Percentiles rank a stretch among this genome's conserved stretches.
These are phyloP conservation scores for Trissonchulus sp. DNA, from an alignment of 2,888 invertebrate genomes.

Conservation along the genomic window DNA sequence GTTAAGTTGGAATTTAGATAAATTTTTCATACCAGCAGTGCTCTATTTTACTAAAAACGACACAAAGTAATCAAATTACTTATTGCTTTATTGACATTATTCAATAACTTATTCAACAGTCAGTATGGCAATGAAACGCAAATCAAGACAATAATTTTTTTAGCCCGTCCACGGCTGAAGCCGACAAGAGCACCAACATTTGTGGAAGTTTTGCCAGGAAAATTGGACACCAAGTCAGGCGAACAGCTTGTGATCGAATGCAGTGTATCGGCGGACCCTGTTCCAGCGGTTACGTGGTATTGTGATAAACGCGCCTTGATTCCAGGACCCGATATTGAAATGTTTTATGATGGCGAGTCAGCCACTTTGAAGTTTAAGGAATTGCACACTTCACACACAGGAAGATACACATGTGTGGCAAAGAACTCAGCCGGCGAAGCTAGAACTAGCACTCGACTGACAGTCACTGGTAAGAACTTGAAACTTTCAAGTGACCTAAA, in stretches of 20 bases:
- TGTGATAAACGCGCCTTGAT: constrained; percentile 17
- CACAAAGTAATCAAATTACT: too few relatives aligned
- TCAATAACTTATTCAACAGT: too few relatives aligned
- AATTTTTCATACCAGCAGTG: too few relatives aligned
- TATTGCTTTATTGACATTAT: too few relatives aligned
- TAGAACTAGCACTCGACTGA: constrained; percentile 32
- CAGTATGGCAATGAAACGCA: too few relatives aligned
- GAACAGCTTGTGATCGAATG: constrained; percentile 47
- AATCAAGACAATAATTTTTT: too few relatives aligned
- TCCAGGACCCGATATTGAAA: constrained; percentile 29
- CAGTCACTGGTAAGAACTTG: constrained; percentile 18
- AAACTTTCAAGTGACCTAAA: too few relatives aligned
- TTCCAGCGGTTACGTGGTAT: constrained; percentile 45
- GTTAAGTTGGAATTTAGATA: too few relatives aligned
- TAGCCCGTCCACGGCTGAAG: constrained; percentile 25
- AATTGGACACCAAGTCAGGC: constrained; percentile 39
- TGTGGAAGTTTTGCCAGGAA: constrained; percentile 47
- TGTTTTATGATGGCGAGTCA: constrained; percentile 50
- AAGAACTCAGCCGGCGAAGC: constrained; percentile 34
- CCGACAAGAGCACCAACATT: constrained; percentile 43
- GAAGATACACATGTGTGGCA: constrained; percentile 37
- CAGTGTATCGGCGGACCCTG: constrained; percentile 45
- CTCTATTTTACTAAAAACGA: too few relatives aligned
- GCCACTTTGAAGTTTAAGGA: constrained; percentile 44
- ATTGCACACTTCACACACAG: not conserved